These are phyloP conservation scores for Melanophora roralis DNA, from an alignment of 2,888 invertebrate genomes.

Conservation along the genomic window DNA sequence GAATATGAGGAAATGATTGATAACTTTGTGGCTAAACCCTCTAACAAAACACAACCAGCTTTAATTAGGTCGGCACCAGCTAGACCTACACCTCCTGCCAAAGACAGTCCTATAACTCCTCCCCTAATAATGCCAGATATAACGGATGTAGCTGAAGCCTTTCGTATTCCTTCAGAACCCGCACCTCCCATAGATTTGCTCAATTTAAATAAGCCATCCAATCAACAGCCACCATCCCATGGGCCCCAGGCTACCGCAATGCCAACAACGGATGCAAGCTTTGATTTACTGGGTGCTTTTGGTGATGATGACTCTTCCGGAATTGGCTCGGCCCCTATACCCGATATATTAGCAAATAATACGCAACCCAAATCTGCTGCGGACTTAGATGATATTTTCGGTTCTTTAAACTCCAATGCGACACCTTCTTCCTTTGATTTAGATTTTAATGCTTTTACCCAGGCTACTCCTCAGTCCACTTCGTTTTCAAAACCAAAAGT, in stretches of 20 bases:
- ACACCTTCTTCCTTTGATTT: constrained; percentile 65
- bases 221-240: constrained; percentile 64
- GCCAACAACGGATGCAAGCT: constrained; percentile 77
- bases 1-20: constrained; percentile 91
- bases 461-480: constrained; percentile 64
- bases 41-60: constrained; percentile 64
- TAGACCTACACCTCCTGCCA: constrained; percentile 71
- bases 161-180: constrained; percentile 72
- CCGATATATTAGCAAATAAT: constrained; percentile 72
- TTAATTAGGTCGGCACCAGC: constrained; percentile 64
- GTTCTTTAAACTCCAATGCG: constrained; percentile 73
- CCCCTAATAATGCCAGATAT: constrained; percentile 73
- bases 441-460: constrained; percentile 67
- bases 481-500: constrained; percentile 49
- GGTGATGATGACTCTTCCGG: constrained; percentile 74
- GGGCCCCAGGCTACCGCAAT: constrained; percentile 70
- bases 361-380: constrained; percentile 67
- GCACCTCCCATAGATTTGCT: constrained; percentile 79
- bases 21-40: constrained; percentile 82
- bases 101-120: constrained; percentile 62
- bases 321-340: constrained; percentile 72
- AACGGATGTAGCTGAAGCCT: constrained; percentile 69
- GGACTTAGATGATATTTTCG: constrained; percentile 83
- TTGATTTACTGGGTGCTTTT: constrained; percentile 80
- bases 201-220: constrained; percentile 77